Evolutionary conservation across 30 jellyfish, hydroid and myxozoan species (phyloP).

Genomic region (Chironex yamaguchii): DNA sequence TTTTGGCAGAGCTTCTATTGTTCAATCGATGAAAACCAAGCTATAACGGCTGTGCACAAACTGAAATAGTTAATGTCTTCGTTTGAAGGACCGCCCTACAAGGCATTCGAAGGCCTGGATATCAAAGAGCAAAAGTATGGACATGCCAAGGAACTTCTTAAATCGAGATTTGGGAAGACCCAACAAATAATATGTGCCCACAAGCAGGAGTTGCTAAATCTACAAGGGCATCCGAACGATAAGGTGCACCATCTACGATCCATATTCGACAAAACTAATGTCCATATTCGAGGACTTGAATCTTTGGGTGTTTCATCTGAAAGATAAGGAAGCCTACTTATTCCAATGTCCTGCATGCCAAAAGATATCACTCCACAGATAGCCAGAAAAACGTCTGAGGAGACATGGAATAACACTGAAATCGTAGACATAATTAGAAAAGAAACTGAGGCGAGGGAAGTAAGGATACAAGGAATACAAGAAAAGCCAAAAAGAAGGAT

Average conservation of each 20-base stretch:
- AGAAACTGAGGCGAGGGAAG: constrained; percentile 74
- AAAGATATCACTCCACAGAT: constrained; percentile 33
- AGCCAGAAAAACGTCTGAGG: constrained; percentile 55
- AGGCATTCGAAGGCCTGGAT: constrained; percentile 51
- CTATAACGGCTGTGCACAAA: constrained; percentile 42
- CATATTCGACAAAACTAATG: constrained; percentile 34
- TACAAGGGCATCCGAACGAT: not conserved
- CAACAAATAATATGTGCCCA: constrained; percentile 63
- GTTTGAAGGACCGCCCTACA: constrained; percentile 69
- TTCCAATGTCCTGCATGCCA: constrained; percentile 70
- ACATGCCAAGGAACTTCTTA: constrained; percentile 41
- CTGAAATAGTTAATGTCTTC: constrained; percentile 58
- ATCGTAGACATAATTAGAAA: constrained; percentile 31
- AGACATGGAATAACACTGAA: constrained; percentile 61
- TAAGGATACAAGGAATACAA: too few species aligned
- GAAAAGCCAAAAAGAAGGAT: too few species aligned
- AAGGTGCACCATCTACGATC: not conserved
- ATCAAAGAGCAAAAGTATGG: constrained; percentile 49
- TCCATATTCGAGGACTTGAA: constrained; percentile 73
- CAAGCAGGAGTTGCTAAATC: constrained; percentile 50
- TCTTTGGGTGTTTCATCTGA: constrained; percentile 39
- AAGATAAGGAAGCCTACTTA: constrained; percentile 64
- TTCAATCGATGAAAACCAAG: constrained; percentile 48
- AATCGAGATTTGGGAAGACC: constrained; percentile 45
- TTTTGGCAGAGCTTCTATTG: constrained; percentile 62